phyloP scores from a whole-genome alignment of 2,113 vertebrate genomes.

The Sinocyclocheilus anophthalmus region DNA sequence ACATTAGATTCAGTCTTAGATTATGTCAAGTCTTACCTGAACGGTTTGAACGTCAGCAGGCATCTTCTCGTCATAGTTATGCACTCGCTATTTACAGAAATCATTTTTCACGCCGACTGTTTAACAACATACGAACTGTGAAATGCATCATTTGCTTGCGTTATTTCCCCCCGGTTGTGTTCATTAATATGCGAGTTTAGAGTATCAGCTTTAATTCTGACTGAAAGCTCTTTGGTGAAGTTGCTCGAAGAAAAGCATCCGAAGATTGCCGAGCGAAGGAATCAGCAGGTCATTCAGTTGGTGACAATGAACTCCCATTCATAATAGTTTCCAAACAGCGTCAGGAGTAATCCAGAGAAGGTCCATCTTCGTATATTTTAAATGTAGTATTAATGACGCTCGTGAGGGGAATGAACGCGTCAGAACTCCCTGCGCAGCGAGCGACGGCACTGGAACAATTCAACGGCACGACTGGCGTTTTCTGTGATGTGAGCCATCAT shows the following conservation, averaged over 20 bases:
- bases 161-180: background rate
- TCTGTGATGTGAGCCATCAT: background rate
- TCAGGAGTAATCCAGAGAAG: background rate
- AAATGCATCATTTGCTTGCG: background rate
- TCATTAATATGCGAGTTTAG: background rate
- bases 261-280: background rate
- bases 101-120: conserved; percentile 67
- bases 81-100: conserved; percentile 82
- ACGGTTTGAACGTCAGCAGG: conserved; percentile 94
- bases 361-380: conserved; percentile 16
- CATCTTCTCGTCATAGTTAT: conserved; percentile 96
- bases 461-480: background rate
- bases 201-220: background rate
- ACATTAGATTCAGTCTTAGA: background rate
- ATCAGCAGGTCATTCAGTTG: background rate
- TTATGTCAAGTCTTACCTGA: conserved; percentile 84
- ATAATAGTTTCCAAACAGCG: background rate
- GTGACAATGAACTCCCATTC: background rate
- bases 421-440: conserved; percentile 12
- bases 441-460: background rate
- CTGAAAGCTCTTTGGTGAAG: background rate
- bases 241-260: conserved; percentile 2
- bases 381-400: background rate
- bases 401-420: background rate
- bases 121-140: conserved; percentile 49